A percentile compares a stretch with the other conserved stretches of the same genome.
Conservation (phyloP, 2,888 invertebrate genomes). For the Adelphocoris suturalis region DNA sequence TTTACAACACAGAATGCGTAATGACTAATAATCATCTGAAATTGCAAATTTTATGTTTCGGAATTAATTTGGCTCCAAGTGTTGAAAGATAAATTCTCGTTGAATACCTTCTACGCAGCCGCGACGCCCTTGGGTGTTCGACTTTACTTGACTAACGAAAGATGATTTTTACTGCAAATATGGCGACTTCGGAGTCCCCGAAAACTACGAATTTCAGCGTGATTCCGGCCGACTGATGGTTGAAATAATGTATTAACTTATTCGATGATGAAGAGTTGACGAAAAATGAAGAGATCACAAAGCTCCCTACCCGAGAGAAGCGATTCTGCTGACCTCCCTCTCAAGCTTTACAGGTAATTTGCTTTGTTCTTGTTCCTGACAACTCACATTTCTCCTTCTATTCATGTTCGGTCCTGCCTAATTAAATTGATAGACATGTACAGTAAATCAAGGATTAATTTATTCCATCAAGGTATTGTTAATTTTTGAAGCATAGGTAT, state of each 20-base stretch:
- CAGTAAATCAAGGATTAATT: too few species aligned
- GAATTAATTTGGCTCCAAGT: not conserved
- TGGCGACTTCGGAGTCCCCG: constrained; percentile 33
- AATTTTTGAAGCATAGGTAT: not conserved
- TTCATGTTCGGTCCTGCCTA: too few species aligned
- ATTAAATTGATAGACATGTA: too few species aligned
- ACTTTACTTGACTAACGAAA: constrained; percentile 40
- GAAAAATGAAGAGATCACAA: constrained; percentile 81
- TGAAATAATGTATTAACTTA: not conserved
- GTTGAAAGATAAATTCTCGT: not conserved
- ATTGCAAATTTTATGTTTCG: not conserved
- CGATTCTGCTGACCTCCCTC: constrained; percentile 81
- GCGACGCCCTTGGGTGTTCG: constrained; percentile 56
- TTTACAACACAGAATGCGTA: not conserved
- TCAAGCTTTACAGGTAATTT: constrained; percentile 81
- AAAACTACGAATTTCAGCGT: constrained; percentile 23
- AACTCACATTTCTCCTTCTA: not conserved
- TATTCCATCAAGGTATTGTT: too few species aligned
- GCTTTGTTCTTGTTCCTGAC: not conserved
- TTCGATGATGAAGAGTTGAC: constrained; percentile 79
- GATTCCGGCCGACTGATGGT: constrained; percentile 45
- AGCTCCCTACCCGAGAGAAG: constrained; percentile 80
- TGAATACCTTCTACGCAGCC: constrained; percentile 56
- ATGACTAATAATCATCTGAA: not conserved
- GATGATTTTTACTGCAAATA: constrained; percentile 50